Evolutionary conservation across 2,888 invertebrate genomes (phyloP).

Genomic region (Lasioglossum villosulum): DNA sequence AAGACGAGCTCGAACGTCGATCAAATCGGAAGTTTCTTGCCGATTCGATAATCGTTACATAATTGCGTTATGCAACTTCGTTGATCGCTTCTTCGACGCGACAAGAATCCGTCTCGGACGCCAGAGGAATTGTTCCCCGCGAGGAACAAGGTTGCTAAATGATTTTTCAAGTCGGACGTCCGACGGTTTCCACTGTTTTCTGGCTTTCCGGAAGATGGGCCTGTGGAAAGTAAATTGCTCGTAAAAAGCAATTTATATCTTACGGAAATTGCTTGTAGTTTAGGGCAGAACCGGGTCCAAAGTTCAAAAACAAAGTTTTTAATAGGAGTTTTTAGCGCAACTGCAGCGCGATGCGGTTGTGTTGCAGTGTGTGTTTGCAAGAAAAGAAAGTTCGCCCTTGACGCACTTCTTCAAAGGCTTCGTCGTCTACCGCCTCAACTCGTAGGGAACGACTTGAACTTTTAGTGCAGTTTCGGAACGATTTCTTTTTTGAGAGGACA

Average conservation of each 20-base stretch:
- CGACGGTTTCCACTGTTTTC: neutral
- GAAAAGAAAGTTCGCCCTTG: no score
- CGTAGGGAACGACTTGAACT: neutral
- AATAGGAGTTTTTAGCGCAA: no score
- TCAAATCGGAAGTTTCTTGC: slow-evolving; percentile 15
- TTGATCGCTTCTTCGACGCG: neutral
- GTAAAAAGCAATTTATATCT: neutral
- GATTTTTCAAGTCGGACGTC: neutral
- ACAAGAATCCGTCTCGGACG: neutral
- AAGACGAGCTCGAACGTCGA: neutral
- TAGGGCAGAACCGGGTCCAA: neutral
- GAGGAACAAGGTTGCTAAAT: neutral
- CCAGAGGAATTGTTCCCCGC: neutral
- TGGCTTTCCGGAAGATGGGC: neutral
- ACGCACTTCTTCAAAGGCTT: neutral
- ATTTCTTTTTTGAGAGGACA: neutral
- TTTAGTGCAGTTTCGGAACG: neutral
- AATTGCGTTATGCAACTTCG: slow-evolving; percentile 24
- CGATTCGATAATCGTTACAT: slow-evolving; percentile 19
- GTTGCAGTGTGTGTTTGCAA: no score
- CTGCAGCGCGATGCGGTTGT: no score
- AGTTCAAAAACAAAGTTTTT: no score
- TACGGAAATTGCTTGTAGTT: neutral
- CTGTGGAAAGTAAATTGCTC: no score
- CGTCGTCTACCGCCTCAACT: neutral